These are phyloP conservation scores for Cheilosia variabilis DNA, from an alignment of 2,888 invertebrate genomes.

Conservation along the genomic window DNA sequence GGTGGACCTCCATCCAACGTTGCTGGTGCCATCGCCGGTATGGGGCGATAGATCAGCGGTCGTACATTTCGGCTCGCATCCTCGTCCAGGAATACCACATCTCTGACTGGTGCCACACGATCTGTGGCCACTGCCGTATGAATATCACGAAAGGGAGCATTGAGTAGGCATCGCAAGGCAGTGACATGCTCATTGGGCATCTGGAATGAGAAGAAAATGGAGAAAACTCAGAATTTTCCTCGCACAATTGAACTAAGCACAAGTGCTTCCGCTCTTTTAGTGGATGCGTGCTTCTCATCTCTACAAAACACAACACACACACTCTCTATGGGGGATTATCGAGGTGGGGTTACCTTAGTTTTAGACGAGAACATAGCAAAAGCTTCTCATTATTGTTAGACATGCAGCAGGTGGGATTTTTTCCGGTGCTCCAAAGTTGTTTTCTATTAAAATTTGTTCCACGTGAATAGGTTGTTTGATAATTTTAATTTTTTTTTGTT, in stretches of 20 bases:
- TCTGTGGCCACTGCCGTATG: conserved; percentile 79
- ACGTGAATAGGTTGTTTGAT: conserved; percentile 1
- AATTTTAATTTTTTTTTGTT: background rate
- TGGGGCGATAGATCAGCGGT: conserved; percentile 81
- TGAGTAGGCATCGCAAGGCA: conserved; percentile 80
- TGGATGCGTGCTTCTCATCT: conserved; percentile 29
- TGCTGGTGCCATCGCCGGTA: conserved; percentile 70
- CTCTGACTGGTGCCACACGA: conserved; percentile 80
- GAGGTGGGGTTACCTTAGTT: conserved; percentile 53
- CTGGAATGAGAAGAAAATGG: conserved; percentile 77
- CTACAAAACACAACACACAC: background rate
- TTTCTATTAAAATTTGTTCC: background rate
- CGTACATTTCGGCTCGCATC: conserved; percentile 78
- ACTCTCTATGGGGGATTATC: conserved; percentile 14
- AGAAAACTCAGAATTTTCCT: conserved; percentile 61
- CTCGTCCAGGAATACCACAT: conserved; percentile 81
- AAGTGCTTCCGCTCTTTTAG: conserved; percentile 22
- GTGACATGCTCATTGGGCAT: conserved; percentile 79
- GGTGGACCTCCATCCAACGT: conserved; percentile 43
- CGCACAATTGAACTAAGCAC: conserved; percentile 7
- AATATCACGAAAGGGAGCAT: conserved; percentile 81
- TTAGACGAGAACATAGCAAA: conserved; percentile 54
- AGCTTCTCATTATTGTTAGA: conserved; percentile 55
- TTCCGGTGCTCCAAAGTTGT: conserved; percentile 22
- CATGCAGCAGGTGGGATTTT: conserved; percentile 48